Evolutionary conservation across 2,888 invertebrate species (phyloP), one percentile per base, ranked within the genome.

Genomic region (Oxycera nigricornis): DNA sequence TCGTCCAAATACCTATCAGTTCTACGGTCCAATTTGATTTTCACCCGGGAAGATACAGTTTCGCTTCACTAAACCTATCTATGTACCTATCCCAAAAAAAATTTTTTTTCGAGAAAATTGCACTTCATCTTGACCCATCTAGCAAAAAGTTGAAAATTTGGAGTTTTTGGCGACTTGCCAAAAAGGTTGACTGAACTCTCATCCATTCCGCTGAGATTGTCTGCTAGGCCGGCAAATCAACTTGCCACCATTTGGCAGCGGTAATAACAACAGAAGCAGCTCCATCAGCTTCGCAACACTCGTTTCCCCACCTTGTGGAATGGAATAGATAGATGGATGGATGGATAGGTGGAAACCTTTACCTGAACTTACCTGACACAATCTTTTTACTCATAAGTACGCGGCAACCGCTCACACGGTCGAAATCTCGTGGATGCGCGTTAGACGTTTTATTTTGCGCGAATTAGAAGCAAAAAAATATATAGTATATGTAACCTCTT

Each of bases 181-280:
- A 20, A 20, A 50, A 52, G 62, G 70, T 70, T 70, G 70, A 70
- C 26, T 70, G 55, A 70, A 70, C 70, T 70, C 70, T 52, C 7
- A 11, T 6, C 30, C 6, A 28, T 28, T 20, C 24, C 41, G 41
- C 24, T n/a, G 35, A 20, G 39, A 39, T 65, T 41, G 22, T 2
- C 20, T 65, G 2, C 24, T 22, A 41, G 35, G 35, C 20, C 52
- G 50, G 24, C 68, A 52, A 31, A 31, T 22, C 20, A 52, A 68
- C 46, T 28, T 70, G 70, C 22, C 35, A 70, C 70, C 17, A 39
- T 20, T 11, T 17, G 7, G 6, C 22, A 22, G n/a, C 6, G 17
- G 39, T 41, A 24, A 20, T 4, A 39, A 41, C 41, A 9, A 22
- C 61, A 61, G 20, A 4, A 1, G 20, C 55, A 4, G 17, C 14